Evolutionary conservation across 2,888 invertebrate species (phyloP).

Genomic region (Melangyna quadrimaculata): DNA sequence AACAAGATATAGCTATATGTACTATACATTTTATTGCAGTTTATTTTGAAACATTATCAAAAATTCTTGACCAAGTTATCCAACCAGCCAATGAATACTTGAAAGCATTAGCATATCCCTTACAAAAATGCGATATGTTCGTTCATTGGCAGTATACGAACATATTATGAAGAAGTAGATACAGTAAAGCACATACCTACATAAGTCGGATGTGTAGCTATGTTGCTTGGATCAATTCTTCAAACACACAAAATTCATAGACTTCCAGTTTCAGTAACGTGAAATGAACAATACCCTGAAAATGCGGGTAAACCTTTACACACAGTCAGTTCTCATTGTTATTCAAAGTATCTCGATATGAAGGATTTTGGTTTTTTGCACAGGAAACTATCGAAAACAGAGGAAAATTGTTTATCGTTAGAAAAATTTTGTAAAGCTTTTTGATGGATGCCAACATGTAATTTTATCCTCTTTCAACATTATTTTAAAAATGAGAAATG

Average conservation of each 20-base stretch:
- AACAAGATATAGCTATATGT: no score
- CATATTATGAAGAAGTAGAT: no score
- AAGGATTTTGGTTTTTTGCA: not conserved
- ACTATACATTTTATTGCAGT: not conserved
- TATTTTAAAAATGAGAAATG: not conserved
- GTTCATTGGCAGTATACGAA: not conserved
- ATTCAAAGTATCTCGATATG: slow-evolving; percentile 6
- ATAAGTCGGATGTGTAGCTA: not conserved
- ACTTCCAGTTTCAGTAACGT: slow-evolving; percentile 8
- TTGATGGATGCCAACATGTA: not conserved
- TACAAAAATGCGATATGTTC: not conserved
- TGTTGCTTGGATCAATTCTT: slow-evolving; percentile 4
- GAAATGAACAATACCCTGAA: not conserved
- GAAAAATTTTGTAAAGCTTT: not conserved
- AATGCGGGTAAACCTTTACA: not conserved
- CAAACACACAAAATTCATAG: slow-evolving; percentile 34
- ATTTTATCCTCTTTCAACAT: not conserved
- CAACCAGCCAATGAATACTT: not conserved
- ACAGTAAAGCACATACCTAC: no score
- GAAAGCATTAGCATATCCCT: slow-evolving; percentile 1
- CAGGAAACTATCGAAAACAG: not conserved
- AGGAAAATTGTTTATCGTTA: not conserved
- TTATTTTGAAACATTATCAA: not conserved
- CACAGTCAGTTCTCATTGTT: not conserved
- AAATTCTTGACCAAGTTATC: slow-evolving; percentile 13